A percentile compares a stretch with the other conserved stretches of the same genome.
phyloP scores from a whole-genome alignment of 2,888 invertebrate genomes.

The Pantelozetes paolii region DNA sequence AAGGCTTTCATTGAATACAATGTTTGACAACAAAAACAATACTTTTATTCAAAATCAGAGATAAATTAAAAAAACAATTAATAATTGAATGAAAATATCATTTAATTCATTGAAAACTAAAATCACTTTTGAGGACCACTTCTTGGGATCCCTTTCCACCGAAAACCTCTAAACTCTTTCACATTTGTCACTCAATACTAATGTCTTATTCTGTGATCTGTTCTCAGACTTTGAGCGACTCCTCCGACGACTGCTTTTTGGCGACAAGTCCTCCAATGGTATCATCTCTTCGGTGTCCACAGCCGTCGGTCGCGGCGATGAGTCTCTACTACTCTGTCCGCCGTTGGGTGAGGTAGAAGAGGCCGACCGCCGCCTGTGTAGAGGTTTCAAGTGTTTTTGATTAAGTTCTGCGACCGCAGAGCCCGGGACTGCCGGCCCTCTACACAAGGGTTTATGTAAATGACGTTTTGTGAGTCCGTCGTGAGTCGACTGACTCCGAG shows the following conservation, averaged over 20 bases:
- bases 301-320: slow-evolving; percentile 32
- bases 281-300: slow-evolving; percentile 40
- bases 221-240: slow-evolving; percentile 32
- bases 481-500: slow-evolving; percentile 34
- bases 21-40: too few relatives aligned
- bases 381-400: slow-evolving; percentile 17
- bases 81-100: too few relatives aligned
- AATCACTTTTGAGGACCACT: too few relatives aligned
- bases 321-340: slow-evolving; percentile 35
- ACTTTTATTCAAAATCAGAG: too few relatives aligned
- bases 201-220: slow-evolving; percentile 4
- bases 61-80: too few relatives aligned
- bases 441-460: neutral
- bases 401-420: slow-evolving; percentile 34
- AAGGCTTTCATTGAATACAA: neutral
- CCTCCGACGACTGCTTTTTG: slow-evolving; percentile 33
- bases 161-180: neutral
- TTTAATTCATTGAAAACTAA: too few relatives aligned
- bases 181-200: slow-evolving; percentile 16
- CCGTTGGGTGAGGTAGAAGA: slow-evolving; percentile 15
- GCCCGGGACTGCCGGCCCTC: slow-evolving; percentile 35
- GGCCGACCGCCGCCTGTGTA: neutral
- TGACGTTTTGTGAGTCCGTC: slow-evolving; percentile 27
- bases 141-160: too few relatives aligned
- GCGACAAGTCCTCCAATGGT: slow-evolving; percentile 39